Base-by-base conservation (phyloP, 2,888 invertebrate genomes). In the Ophion obscuratus region DNA sequence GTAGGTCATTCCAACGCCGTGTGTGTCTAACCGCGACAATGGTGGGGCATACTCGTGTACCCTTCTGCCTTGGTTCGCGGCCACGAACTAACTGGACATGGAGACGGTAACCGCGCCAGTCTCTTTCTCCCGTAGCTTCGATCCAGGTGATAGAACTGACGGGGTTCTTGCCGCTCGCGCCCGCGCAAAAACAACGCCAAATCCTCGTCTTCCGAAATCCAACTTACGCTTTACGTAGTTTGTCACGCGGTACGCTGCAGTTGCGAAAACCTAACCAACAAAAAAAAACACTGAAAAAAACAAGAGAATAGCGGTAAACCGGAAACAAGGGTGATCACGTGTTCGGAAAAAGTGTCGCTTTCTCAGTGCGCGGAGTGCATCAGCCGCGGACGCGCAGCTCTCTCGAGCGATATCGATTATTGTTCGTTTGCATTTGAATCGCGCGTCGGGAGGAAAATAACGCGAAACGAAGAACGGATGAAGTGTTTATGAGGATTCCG, bases 61-160 rank as follows among this genome's bases (percentile, higher is more conserved):
- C 91, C 92, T 92, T 92, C 91, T 92, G 91, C 90, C 87, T 87
- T 82, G 88, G 88, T 89, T 90, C 90, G 91, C 90, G 91, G 91
- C 91, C 90, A 89, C 91, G 89, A 93, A 91, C 92, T 93, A 93
- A 93, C 93, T 93, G 93, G 93, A 93, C 93, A 92, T 89, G 89
- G 91, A 90, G 90, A 91, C 91, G 88, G 89, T 90, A 89, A 68
- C 66, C 88, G 87, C 89, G 87, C 88, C 93, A 93, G 93, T 93
- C 92, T 92, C 92, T 92, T 91, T 92, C 92, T 91, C 91, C 90
- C 87, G 88, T 86, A 91, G 92, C 88, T 87, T 89, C 89, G 91
- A 91, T 90, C 89, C 92, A 91, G 92, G 91, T 91, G 64, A 89
- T 87, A 87, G 83, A 75, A 83, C 77, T 68, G 62, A 83, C 77